Base-by-base conservation (phyloP, 2,888 invertebrate genomes). In the Entomobrya multifasciata region DNA sequence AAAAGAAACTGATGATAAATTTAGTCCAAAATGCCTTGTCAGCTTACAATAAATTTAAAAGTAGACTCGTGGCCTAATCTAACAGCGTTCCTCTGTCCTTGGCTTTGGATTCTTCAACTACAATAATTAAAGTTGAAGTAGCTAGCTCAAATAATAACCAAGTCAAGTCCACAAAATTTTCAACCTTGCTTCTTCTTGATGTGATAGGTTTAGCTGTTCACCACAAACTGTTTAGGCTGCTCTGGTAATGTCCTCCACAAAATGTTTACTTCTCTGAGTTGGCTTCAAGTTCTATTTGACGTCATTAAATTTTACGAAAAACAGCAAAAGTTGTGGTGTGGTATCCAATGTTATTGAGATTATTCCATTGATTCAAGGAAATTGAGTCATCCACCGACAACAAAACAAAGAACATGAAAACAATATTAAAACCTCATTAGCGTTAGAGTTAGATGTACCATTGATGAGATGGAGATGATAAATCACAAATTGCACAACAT, bases 341-440 rank as follows among this genome's bases (percentile, higher is more conserved):
- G 17, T 36, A 36, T 4, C 8, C 36, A 30, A 30, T 30, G 13
- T 62, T 27, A 15, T 62, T 5, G 17, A n/a, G 52, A 10, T 52
- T 52, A 52, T n/a, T 11, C n/a, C 65, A 17, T 11, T 65, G 17
- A 65, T 30, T 65, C 30, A 65, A 20, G 44, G 44, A 67, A 44
- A 44, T 67, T 67, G 67, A 67, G 67, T 67, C 67, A 67, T 44
- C 44, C 67, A 36, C 67, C 67, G 44, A 44, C 20, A 67, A 44
- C 67, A 41, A 15, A n/a, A 44, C 44, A 67, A 67, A 20, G 67
- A 41, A 67, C 4, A 65, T 0, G 20, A 55, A 11, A 47, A 47
- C 47, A 47, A 47, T 2, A 47, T 3, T 15, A 27, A 60, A 60
- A 60, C 15, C 60, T n/a, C n/a, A n/a, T n/a, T n/a, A n/a, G n/a